A percentile compares a stretch with the other conserved stretches of the same genome.
Evolutionary conservation across 1,140 invertebrate genomes (phyloP).

Genomic region (Aphelinus atriplicis): DNA sequence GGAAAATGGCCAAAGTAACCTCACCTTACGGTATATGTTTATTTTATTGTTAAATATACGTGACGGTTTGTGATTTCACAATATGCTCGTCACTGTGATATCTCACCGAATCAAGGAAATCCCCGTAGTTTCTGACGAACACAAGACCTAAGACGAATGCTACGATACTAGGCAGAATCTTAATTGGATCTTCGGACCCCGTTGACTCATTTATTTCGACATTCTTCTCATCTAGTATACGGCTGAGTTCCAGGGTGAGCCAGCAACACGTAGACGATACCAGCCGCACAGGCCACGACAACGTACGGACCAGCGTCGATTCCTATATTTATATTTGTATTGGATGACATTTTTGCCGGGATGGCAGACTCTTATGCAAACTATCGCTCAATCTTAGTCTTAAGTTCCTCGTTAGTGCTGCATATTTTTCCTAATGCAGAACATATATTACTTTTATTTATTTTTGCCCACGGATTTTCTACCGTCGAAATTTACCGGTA

Average conservation of each 20-base stretch:
- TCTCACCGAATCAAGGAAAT: constrained; percentile 3
- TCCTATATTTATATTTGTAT: too few relatives aligned
- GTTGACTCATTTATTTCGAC: not conserved
- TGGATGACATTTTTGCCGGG: not conserved
- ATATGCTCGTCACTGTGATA: not conserved
- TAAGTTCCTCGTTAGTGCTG: too few relatives aligned
- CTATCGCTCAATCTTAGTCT: too few relatives aligned
- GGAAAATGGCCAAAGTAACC: too few relatives aligned
- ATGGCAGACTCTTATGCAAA: too few relatives aligned
- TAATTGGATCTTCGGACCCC: not conserved
- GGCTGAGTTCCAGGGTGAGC: not conserved
- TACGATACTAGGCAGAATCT: not conserved
- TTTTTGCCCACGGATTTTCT: too few relatives aligned
- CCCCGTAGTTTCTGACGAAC: constrained; percentile 1
- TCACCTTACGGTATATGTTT: too few relatives aligned
- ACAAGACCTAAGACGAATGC: constrained; percentile 4
- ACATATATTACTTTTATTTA: too few relatives aligned
- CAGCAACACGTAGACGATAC: not conserved
- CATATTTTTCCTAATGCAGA: too few relatives aligned
- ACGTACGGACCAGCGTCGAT: not conserved
- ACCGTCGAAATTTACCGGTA: too few relatives aligned
- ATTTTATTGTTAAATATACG: too few relatives aligned
- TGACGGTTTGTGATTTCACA: not conserved
- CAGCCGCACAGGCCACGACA: not conserved
- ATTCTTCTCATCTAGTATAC: not conserved